These are phyloP conservation scores for Cerastis rubricosa DNA, from an alignment of 2,888 invertebrate species.

Conservation along the genomic window DNA sequence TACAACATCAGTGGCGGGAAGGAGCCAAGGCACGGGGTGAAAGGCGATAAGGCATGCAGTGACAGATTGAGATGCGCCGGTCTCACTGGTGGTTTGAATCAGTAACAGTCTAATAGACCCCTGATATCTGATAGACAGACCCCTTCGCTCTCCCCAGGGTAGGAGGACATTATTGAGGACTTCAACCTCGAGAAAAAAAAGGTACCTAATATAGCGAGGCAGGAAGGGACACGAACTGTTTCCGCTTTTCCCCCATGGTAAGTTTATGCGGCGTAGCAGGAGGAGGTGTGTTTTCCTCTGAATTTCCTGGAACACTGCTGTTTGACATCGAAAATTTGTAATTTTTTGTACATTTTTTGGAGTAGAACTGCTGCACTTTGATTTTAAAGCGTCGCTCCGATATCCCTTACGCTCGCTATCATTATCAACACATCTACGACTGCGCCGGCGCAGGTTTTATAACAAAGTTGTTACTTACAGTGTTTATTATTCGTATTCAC, in stretches of 20 bases:
- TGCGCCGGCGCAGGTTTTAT: conserved; percentile 41
- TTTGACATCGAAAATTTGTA: neutral
- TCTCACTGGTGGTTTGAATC: too few relatives aligned
- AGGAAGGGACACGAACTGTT: neutral
- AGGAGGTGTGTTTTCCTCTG: neutral
- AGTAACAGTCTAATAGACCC: too few relatives aligned
- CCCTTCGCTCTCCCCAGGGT: too few relatives aligned
- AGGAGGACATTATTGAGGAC: too few relatives aligned
- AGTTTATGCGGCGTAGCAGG: neutral
- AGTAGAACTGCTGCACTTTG: conserved; percentile 17
- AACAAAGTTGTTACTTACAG: conserved; percentile 25
- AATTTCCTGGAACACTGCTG: neutral
- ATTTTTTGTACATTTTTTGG: too few relatives aligned
- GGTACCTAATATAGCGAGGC: neutral
- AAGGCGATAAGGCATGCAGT: too few relatives aligned
- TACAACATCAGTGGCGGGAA: too few relatives aligned
- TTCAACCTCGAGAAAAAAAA: neutral
- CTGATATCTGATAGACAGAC: too few relatives aligned
- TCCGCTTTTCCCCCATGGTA: neutral
- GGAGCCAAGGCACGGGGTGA: too few relatives aligned
- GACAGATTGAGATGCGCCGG: too few relatives aligned
- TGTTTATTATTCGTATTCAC: neutral
- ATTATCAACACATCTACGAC: conserved; percentile 30
- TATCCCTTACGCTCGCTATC: conserved; percentile 38
- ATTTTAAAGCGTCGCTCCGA: neutral